Evolutionary conservation across 1,140 invertebrate genomes (phyloP).

Genomic region (Danaus plexippus): DNA sequence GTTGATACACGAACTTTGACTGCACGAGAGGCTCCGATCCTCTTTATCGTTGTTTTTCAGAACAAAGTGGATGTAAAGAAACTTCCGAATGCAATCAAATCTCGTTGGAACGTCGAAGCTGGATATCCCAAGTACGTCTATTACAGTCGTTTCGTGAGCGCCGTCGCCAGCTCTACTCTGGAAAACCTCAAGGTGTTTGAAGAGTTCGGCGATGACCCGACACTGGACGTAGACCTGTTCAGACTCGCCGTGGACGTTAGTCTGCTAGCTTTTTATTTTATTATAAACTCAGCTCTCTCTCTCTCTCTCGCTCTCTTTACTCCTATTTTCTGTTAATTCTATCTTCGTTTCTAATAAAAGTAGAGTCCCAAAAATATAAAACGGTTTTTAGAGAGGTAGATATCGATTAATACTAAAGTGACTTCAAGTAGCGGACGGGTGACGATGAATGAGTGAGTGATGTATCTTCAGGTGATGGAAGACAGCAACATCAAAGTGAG

Average conservation of each 20-base stretch:
- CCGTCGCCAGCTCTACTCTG: constrained; percentile 68
- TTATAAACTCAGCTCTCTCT: too few relatives aligned
- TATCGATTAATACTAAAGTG: not conserved
- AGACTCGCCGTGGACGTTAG: constrained; percentile 53
- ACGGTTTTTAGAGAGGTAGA: too few relatives aligned
- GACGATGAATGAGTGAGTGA: not conserved
- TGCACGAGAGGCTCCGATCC: too few relatives aligned
- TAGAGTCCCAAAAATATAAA: too few relatives aligned
- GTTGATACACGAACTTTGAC: not conserved
- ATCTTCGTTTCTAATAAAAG: too few relatives aligned
- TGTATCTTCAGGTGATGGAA: constrained; percentile 33
- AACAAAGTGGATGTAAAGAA: constrained; percentile 30
- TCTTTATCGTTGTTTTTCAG: constrained; percentile 16
- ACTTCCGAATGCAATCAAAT: constrained; percentile 28
- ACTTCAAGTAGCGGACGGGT: not conserved
- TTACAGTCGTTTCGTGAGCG: constrained; percentile 64
- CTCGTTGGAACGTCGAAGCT: constrained; percentile 30
- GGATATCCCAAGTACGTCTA: constrained; percentile 38
- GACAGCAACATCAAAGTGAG: constrained; percentile 30
- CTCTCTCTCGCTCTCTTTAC: too few relatives aligned
- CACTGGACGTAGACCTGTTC: constrained; percentile 64
- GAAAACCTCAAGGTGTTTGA: constrained; percentile 56
- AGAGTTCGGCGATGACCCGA: constrained; percentile 57
- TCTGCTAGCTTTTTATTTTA: not conserved
- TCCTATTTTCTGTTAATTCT: too few relatives aligned